Base-by-base conservation (phyloP, 2,113 vertebrate species). In the Hippopotamus amphibius region DNA sequence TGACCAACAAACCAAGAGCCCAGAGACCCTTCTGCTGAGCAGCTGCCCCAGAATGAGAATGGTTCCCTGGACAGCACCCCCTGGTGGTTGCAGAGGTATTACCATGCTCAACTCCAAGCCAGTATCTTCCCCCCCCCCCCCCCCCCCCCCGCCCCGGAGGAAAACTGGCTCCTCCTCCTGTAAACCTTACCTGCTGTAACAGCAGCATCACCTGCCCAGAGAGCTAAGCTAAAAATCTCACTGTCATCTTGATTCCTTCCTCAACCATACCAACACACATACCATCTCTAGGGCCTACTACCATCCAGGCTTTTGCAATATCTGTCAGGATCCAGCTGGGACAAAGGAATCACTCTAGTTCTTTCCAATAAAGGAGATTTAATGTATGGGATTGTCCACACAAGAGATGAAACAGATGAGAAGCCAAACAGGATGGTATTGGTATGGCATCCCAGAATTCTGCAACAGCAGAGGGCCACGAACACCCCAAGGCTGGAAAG, bases 71-170 rank as follows among this genome's bases (percentile, higher is more conserved):
- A 76, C 33, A 95, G 93, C 85, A 82, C 84, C 76, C 91, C 48
- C 91, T 93, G 82, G 91, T 88, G 96, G 92, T 85, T 59, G 41
- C n/a, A 66, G 55, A 53, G 33, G 88, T 15, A 50, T 71, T 77
- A 26, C 5, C 28, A 46, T 1, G 24, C 53, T 90, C 53, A 17
- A 22, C 69, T 88, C 22, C 26, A 90, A 48, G 12, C n/a, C 16
- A 0, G 4, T 4, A 10, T n/a, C 68, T 41, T 57, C 15, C 71
- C 66, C 59, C 10, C 0, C 2, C 7, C 9, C 41, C 21, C 1
- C 17, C 65, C 65, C 8, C 10, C 0, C 2, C 7, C 9, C 41
- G 16, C 1, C 17, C 65, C 65, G 6, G 26, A 50, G 69, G 37
- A 71, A 79, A 71, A 48, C 0, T 17, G 46, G 61, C 30, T 16